Conservation (phyloP, 2,113 vertebrate genomes). For the Stomatorhinus ivindoensis region DNA sequence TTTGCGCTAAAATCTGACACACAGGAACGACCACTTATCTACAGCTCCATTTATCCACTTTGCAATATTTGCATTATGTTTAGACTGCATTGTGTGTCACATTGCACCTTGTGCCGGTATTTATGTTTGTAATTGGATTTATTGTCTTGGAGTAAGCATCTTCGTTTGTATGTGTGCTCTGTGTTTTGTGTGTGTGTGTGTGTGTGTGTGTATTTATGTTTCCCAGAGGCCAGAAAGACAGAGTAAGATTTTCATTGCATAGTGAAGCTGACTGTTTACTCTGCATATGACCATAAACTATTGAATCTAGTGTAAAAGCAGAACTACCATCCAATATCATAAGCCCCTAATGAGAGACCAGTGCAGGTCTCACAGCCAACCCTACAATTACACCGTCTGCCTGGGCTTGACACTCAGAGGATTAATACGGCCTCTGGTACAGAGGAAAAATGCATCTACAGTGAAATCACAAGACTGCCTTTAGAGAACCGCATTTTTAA, state of each 20-base stretch:
- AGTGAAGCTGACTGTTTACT: not conserved
- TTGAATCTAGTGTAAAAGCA: not conserved
- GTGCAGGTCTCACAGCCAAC: not conserved
- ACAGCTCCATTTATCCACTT: not conserved
- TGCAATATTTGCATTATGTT: not conserved
- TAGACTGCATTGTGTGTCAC: not conserved
- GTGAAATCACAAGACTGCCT: slow-evolving; percentile 42
- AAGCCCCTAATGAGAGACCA: not conserved
- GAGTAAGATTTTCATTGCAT: not conserved
- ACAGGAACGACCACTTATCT: not conserved
- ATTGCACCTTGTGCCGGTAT: not conserved
- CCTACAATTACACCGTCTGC: slow-evolving; percentile 21
- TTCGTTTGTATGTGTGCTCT: not conserved
- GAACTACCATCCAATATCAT: not conserved
- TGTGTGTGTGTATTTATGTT: not conserved
- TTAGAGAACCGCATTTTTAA: slow-evolving; percentile 40
- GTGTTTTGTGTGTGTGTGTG: not conserved
- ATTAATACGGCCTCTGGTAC: slow-evolving; percentile 42
- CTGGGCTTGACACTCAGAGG: slow-evolving; percentile 36
- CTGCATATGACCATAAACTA: not conserved
- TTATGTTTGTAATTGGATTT: not conserved
- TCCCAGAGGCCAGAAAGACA: not conserved
- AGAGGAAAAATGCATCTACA: slow-evolving; percentile 39
- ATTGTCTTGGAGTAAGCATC: not conserved
- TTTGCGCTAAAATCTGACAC: not conserved